A percentile compares a stretch with the other conserved stretches of the same genome.
Evolutionary conservation across 1,140 invertebrate species (phyloP).

Genomic region (Brachystomella parvula): DNA sequence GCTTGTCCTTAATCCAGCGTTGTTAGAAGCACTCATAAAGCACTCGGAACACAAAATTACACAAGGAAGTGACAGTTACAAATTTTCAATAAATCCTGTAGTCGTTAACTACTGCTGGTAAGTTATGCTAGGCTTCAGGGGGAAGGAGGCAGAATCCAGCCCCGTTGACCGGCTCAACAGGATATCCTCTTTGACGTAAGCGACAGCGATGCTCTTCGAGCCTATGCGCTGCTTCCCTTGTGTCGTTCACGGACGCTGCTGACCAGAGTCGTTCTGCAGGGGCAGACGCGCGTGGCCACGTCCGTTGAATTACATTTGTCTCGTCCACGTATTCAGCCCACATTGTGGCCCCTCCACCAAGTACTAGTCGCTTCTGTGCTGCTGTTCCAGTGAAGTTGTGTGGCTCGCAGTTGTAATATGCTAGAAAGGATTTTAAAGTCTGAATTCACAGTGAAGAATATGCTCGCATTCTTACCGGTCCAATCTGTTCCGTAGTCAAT

Average conservation of each 20-base stretch:
- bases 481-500: slow-evolving; percentile 65
- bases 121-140: no score
- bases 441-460: no score
- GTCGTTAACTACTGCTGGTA: no score
- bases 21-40: neutral
- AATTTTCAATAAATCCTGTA: slow-evolving; percentile 39
- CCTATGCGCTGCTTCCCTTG: slow-evolving; percentile 47
- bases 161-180: slow-evolving; percentile 58
- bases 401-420: slow-evolving; percentile 70
- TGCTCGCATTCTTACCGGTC: no score
- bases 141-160: slow-evolving; percentile 43
- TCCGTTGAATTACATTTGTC: slow-evolving; percentile 44
- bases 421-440: no score
- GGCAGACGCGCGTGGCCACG: slow-evolving; percentile 50
- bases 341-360: slow-evolving; percentile 70
- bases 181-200: slow-evolving; percentile 63
- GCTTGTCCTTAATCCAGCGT: no score
- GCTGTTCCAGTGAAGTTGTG: slow-evolving; percentile 49
- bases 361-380: slow-evolving; percentile 48
- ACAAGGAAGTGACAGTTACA: neutral
- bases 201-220: slow-evolving; percentile 78
- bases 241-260: slow-evolving; percentile 41
- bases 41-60: neutral
- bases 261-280: slow-evolving; percentile 57
- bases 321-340: slow-evolving; percentile 55